Evolutionary conservation across 2,113 vertebrate species (phyloP).

Genomic region (Acrocephalus arundinaceus): DNA sequence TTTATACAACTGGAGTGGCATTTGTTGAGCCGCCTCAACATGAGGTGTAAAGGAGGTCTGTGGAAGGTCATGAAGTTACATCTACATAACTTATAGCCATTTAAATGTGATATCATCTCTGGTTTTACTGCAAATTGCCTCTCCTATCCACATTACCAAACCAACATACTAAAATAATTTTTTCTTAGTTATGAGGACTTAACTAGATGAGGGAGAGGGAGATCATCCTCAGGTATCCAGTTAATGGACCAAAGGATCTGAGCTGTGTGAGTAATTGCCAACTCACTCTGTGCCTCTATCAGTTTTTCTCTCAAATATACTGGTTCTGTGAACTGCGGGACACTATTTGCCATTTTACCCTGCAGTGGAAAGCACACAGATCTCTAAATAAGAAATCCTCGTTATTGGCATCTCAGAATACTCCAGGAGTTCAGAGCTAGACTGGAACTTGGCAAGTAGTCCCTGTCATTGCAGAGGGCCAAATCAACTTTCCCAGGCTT

Average conservation of each 20-base stretch:
- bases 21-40: background rate
- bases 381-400: slow-evolving; percentile 58
- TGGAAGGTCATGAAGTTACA: background rate
- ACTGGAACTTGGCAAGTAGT: slow-evolving; percentile 61
- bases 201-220: background rate
- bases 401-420: slow-evolving; percentile 45
- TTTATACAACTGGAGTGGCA: background rate
- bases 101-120: background rate
- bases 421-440: slow-evolving; percentile 58
- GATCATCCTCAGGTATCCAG: background rate
- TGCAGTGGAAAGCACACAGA: slow-evolving; percentile 27
- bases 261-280: background rate
- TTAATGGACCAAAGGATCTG: background rate
- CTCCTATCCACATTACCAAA: background rate
- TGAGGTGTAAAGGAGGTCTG: background rate
- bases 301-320: background rate
- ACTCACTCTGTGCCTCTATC: background rate
- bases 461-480: slow-evolving; percentile 55
- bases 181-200: background rate
- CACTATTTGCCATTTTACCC: slow-evolving; percentile 8
- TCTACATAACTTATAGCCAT: background rate
- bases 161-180: background rate
- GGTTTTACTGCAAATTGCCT: background rate
- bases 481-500: slow-evolving; percentile 66
- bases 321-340: background rate